Base-by-base conservation (phyloP, 64 coral and sea anemone genomes). In the Orbicella faveolata region DNA sequence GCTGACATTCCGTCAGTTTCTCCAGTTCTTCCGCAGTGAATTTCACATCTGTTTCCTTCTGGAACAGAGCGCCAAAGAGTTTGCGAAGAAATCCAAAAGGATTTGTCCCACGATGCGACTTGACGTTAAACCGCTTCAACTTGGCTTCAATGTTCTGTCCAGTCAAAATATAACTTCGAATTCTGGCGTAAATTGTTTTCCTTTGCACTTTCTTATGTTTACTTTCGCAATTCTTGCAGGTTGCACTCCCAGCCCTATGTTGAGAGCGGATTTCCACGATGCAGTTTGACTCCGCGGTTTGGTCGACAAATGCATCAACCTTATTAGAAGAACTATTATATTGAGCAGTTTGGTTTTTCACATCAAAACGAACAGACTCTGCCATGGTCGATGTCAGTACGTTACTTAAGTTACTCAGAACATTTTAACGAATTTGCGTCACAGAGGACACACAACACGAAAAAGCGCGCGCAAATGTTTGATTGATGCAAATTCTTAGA, bases 81-180 rank as follows among this genome's bases (percentile, higher is more conserved):
- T 65, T 68, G n/a, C 82, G 82, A 51, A 85, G 82, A 85, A 85
- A 73, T 25, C 20, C 65, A 20, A 85, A 52, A 18, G 82, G 82
- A 13, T 23, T 72, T 0, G n/a, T 12, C 65, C 53, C 23, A 16
- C 36, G 20, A 15, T 73, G 63, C 34, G 82, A 68, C 37, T 73
- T 65, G 11, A 85, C 82, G 21, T 85, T 72, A 30, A 85, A 85
- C 3, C 51, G 67, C 23, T 85, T 85, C 20, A 85, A 66, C 33
- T 85, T 85, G 48, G 44, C 65, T 52, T 85, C 82, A 52, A 85
- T 85, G 21, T 55, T 54, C 33, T 65, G 67, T 72, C 65, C 23
- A 9, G 36, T 21, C 23, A 85, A 15, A 72, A 85, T 30, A 73
- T 72, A 73, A 21, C 39, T 72, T 52, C 65, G 35, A 52, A 85